Conservation (phyloP, 2,797 vertebrate species). For the Rhynchotus rufescens region DNA sequence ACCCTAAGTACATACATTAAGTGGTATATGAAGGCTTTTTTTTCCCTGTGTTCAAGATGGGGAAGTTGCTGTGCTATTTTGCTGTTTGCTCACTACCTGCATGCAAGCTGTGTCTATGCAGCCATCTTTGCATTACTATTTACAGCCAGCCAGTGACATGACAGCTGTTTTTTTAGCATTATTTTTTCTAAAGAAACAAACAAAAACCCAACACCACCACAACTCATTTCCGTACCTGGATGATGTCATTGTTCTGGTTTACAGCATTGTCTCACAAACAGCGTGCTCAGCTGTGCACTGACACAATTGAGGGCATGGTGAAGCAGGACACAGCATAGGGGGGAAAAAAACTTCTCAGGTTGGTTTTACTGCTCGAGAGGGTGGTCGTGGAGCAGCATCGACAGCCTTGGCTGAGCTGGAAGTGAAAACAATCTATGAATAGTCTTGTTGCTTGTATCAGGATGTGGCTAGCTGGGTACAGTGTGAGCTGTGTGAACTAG, state of each 20-base stretch:
- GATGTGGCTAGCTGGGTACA: conserved; percentile 35
- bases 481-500: not conserved
- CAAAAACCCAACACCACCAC: not conserved
- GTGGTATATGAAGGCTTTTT: not conserved
- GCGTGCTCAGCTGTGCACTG: not conserved
- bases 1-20: too few relatives aligned
- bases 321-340: not conserved
- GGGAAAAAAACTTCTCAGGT: not conserved
- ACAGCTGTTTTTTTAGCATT: not conserved
- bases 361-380: not conserved
- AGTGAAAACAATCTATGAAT: conserved; percentile 4
- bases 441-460: conserved; percentile 20
- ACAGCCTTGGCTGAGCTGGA: not conserved
- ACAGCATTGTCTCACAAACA: not conserved
- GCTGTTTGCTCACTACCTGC: not conserved
- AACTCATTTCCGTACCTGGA: not conserved
- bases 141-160: not conserved
- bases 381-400: not conserved
- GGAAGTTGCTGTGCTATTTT: not conserved
- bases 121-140: not conserved
- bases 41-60: not conserved
- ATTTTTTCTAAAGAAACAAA: not conserved
- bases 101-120: not conserved
- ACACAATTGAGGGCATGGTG: not conserved
- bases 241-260: not conserved